phyloP scores from a whole-genome alignment of 2,888 invertebrate genomes.

The Pinctada fucata region DNA sequence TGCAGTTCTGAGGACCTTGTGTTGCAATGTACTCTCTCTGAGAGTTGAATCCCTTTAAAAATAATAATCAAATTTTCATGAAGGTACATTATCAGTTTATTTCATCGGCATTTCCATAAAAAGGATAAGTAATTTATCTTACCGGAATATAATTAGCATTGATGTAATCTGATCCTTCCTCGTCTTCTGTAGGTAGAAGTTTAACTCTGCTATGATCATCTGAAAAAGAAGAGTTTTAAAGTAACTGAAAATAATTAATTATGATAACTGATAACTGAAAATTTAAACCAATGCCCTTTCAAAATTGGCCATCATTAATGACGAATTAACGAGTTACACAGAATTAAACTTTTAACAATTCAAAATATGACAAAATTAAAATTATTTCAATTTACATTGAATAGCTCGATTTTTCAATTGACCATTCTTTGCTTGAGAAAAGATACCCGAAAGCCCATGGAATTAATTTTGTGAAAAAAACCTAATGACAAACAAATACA shows the following conservation, averaged over 20 bases:
- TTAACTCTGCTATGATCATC: conserved; percentile 84
- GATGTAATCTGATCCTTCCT: conserved; percentile 84
- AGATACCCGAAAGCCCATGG: no score
- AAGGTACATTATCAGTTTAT: neutral
- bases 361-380: no score
- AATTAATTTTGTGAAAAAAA: no score
- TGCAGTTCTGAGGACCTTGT: conserved; percentile 85
- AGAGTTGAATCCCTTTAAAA: conserved; percentile 81
- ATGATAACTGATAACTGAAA: no score
- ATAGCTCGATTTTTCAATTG: no score
- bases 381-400: no score
- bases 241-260: neutral
- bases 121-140: conserved; percentile 41
- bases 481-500: no score
- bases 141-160: conserved; percentile 87
- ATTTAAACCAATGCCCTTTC: no score
- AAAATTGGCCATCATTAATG: no score
- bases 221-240: conserved; percentile 70
- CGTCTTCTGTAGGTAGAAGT: conserved; percentile 79
- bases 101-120: neutral
- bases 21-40: conserved; percentile 85
- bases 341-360: no score
- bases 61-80: neutral
- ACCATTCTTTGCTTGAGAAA: no score
- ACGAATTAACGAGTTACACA: no score